Evolutionary conservation across 2,113 vertebrate species (phyloP).

Genomic region (Oreocharis arfaki): DNA sequence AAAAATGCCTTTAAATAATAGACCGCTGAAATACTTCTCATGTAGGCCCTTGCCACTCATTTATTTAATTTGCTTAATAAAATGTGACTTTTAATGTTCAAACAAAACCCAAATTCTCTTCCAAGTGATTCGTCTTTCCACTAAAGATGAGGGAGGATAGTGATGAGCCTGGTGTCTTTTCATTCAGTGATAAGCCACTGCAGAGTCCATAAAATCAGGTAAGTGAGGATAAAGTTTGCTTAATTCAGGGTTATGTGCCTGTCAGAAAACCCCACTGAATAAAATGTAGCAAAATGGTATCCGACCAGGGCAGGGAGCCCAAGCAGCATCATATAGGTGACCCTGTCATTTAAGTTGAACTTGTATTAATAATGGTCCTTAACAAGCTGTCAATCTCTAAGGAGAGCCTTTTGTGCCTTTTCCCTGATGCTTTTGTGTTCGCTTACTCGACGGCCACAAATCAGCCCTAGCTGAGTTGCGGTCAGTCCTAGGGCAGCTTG

Average conservation of each 20-base stretch:
- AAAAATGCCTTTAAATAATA: background rate
- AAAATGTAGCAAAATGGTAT: background rate
- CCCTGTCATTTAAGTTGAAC: constrained; percentile 59
- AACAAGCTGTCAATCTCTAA: constrained; percentile 60
- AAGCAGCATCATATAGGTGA: constrained; percentile 41
- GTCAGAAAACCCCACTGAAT: background rate
- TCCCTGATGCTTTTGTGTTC: constrained; percentile 50
- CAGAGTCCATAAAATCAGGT: background rate
- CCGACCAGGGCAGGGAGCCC: background rate
- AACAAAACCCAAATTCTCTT: background rate
- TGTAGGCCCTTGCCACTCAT: background rate
- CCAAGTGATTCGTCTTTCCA: background rate
- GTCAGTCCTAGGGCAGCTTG: constrained; percentile 40
- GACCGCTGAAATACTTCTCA: background rate
- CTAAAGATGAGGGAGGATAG: background rate
- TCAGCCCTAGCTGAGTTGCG: constrained; percentile 33
- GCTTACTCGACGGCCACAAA: constrained; percentile 48
- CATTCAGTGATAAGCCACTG: background rate
- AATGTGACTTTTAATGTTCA: background rate
- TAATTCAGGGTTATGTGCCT: background rate
- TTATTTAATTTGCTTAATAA: background rate
- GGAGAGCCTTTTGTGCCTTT: constrained; percentile 54
- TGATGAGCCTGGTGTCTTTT: background rate
- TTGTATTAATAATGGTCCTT: constrained; percentile 48
- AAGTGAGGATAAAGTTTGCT: background rate